Evolutionary conservation across 2,888 invertebrate genomes (phyloP).

Genomic region (Sepiola atlantica): DNA sequence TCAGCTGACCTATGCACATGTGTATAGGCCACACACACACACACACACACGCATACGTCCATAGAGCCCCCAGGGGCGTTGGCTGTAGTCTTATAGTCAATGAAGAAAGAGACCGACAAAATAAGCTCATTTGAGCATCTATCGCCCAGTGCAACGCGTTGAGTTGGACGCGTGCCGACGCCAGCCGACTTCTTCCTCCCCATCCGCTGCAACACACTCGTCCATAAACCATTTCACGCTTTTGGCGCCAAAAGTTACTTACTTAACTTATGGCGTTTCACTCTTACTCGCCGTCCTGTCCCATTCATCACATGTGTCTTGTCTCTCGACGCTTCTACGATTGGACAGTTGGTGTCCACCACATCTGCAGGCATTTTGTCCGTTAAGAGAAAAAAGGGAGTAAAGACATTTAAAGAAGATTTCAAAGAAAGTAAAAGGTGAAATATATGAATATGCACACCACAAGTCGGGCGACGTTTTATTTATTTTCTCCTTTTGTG

Average conservation of each 20-base stretch:
- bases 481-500: not conserved
- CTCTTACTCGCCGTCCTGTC: not conserved
- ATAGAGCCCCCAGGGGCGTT: not conserved
- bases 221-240: not conserved
- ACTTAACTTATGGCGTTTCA: not conserved
- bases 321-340: not conserved
- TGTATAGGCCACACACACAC: too few relatives aligned
- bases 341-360: not conserved
- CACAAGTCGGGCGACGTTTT: not conserved
- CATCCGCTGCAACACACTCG: not conserved
- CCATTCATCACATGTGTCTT: not conserved
- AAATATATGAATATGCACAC: not conserved
- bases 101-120: conserved; percentile 18
- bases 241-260: not conserved
- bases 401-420: too few relatives aligned
- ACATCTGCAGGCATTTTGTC: not conserved
- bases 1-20: too few relatives aligned
- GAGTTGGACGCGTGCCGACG: not conserved
- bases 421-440: not conserved
- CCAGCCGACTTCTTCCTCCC: not conserved
- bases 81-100: conserved; percentile 4
- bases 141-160: not conserved
- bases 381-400: not conserved
- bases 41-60: too few relatives aligned
- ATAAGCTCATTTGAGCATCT: not conserved